Evolutionary conservation across 2,797 vertebrate genomes (phyloP).

Genomic region (Nannoperca australis): DNA sequence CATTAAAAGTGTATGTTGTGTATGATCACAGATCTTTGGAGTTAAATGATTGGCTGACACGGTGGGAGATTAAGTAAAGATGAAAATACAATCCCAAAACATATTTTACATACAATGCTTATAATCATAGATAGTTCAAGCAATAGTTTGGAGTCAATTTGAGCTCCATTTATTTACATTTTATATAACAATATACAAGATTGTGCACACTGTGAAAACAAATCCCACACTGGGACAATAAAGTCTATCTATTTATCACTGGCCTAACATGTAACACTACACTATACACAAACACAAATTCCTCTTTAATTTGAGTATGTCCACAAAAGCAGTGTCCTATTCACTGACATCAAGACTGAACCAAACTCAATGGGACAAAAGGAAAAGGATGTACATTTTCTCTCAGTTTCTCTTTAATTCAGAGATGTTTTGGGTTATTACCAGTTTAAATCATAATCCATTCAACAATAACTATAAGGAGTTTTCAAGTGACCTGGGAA

Average conservation of each 20-base stretch:
- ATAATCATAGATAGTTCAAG: neutral
- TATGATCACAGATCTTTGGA: neutral
- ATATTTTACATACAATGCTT: neutral
- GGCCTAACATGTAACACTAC: neutral
- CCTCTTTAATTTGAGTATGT: neutral
- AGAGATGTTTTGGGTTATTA: neutral
- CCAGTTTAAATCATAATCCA: neutral
- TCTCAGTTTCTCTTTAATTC: constrained; percentile 3
- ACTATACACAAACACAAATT: neutral
- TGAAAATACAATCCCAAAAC: neutral
- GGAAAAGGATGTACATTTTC: neutral
- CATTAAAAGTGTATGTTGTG: neutral
- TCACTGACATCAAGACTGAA: neutral
- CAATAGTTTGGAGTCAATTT: neutral
- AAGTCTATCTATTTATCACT: neutral
- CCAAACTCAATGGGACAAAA: neutral
- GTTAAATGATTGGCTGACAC: neutral
- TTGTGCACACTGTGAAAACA: neutral
- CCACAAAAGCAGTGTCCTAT: neutral
- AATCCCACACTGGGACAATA: neutral
- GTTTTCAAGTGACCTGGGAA: constrained; percentile 22
- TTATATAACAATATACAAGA: too few species aligned
- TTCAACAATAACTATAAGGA: neutral
- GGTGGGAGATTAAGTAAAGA: neutral
- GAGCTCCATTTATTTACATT: neutral